Evolutionary conservation across 2,888 invertebrate species (phyloP).

Genomic region (Augochlorella aurata): DNA sequence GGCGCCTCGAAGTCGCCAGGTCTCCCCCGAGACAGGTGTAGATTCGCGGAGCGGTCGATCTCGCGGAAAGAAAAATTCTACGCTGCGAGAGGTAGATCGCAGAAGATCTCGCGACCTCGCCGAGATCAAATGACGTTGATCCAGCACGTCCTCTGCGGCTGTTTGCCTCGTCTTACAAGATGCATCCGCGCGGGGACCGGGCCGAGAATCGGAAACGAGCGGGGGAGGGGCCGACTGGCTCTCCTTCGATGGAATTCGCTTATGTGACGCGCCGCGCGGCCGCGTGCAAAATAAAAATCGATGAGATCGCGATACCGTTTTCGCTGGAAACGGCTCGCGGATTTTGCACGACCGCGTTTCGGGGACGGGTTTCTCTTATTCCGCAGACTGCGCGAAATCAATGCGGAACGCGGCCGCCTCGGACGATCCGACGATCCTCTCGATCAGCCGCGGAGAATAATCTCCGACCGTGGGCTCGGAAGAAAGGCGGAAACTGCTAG

Average conservation of each 20-base stretch:
- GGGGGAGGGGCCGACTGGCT: conserved; percentile 10
- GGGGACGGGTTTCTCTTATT: conserved; percentile 42
- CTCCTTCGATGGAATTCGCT: conserved; percentile 70
- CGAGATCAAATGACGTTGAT: conserved; percentile 62
- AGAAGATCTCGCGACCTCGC: conserved; percentile 37
- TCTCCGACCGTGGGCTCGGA: not conserved
- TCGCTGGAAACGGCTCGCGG: conserved; percentile 34
- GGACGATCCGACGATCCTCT: conserved; percentile 4
- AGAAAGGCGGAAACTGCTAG: not conserved
- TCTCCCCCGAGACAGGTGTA: too few species aligned
- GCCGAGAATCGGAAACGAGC: conserved; percentile 64
- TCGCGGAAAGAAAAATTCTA: not conserved
- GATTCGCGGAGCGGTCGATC: not conserved
- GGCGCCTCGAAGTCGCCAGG: too few species aligned
- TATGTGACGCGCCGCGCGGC: conserved; percentile 55
- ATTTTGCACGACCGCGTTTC: conserved; percentile 28
- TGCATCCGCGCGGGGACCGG: conserved; percentile 25
- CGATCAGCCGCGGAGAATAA: not conserved
- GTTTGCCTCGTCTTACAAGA: conserved; percentile 58
- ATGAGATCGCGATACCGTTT: conserved; percentile 64
- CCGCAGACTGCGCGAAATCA: conserved; percentile 50
- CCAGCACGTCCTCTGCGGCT: conserved; percentile 46
- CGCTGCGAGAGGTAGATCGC: not conserved
- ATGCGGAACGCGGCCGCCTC: conserved; percentile 17
- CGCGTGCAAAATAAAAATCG: conserved; percentile 52